phyloP scores from a whole-genome alignment of 2,888 invertebrate genomes.

The Leucophora obtusa region DNA sequence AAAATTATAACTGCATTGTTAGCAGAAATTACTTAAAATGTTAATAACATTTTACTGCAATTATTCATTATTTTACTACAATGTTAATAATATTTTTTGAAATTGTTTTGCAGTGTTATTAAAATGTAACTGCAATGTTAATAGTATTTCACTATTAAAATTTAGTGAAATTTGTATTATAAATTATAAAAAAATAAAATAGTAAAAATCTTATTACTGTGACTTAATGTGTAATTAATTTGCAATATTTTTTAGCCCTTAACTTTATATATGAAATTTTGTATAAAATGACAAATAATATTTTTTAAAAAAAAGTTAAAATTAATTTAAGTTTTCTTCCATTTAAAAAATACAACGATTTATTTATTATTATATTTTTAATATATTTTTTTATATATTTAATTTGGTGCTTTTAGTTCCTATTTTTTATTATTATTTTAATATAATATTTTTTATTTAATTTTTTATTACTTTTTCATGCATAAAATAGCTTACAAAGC shows the following conservation, averaged over 20 bases:
- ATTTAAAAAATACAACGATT: constrained; percentile 55
- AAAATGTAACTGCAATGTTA: not conserved
- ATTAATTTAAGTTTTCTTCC: constrained; percentile 49
- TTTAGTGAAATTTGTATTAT: constrained; percentile 44
- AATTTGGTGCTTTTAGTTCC: constrained; percentile 67
- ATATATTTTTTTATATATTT: constrained; percentile 30
- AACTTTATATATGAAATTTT: constrained; percentile 23
- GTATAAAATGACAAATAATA: constrained; percentile 63
- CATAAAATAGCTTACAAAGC: constrained; percentile 47
- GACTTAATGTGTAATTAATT: constrained; percentile 64
- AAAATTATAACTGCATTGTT: not conserved
- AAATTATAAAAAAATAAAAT: constrained; percentile 28
- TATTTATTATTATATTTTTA: constrained; percentile 38
- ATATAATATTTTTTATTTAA: constrained; percentile 30
- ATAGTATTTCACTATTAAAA: not conserved
- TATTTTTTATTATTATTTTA: constrained; percentile 60
- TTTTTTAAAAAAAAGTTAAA: constrained; percentile 1
- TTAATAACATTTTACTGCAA: not conserved
- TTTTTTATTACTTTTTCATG: constrained; percentile 19
- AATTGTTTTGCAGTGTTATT: no score
- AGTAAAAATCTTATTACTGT: constrained; percentile 63
- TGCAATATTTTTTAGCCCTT: constrained; percentile 57
- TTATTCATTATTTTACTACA: no score
- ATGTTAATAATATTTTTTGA: no score
- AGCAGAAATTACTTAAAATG: not conserved